These are phyloP conservation scores for Fratercula arctica DNA, from an alignment of 2,797 vertebrate genomes.

Conservation along the genomic window DNA sequence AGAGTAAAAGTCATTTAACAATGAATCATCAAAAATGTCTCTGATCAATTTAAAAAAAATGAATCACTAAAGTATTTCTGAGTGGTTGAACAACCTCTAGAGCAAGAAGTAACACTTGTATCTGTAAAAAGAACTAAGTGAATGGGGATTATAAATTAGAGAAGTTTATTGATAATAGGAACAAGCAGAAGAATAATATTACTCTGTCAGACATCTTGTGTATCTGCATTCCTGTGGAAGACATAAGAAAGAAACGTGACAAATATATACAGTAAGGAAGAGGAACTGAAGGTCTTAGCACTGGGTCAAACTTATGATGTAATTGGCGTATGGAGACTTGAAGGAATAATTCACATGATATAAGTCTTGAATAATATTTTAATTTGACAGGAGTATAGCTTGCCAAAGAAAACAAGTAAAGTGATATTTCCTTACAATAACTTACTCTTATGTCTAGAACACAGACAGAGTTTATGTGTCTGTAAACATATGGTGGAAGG, in stretches of 20 bases:
- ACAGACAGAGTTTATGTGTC: background rate
- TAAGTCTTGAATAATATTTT: background rate
- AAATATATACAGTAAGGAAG: background rate
- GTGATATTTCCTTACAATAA: background rate
- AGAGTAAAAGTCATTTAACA: conserved; percentile 39
- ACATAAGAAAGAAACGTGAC: background rate
- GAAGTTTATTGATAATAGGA: background rate
- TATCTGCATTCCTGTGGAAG: background rate
- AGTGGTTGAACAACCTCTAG: conserved; percentile 48
- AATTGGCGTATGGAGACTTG: background rate
- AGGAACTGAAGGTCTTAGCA: background rate
- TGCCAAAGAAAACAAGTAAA: background rate
- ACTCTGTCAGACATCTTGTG: background rate
- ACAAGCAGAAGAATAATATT: background rate
- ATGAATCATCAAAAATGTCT: conserved; percentile 41
- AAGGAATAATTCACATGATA: background rate
- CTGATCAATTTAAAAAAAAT: conserved; percentile 29
- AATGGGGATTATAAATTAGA: background rate
- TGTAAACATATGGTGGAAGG: background rate
- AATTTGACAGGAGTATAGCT: background rate
- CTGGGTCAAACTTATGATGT: background rate
- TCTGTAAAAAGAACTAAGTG: conserved; percentile 35
- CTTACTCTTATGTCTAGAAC: background rate
- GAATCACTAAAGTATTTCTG: conserved; percentile 45
- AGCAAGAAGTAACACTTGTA: conserved; percentile 64